Conservation (phyloP, 1,140 invertebrate species). For the Muscidifurax raptorellus region DNA sequence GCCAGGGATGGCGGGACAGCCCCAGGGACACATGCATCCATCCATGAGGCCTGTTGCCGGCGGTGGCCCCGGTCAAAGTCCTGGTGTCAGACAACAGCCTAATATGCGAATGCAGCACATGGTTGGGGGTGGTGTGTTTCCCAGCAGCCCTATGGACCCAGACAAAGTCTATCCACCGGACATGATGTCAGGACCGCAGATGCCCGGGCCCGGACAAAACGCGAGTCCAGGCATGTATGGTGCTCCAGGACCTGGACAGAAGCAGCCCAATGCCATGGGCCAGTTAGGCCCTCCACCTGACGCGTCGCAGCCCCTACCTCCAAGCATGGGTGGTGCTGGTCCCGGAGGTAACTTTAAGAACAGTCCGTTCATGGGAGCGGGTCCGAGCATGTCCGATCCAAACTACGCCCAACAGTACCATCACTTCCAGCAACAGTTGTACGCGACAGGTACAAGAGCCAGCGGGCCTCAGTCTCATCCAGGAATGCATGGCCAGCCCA, state of each 20-base stretch:
- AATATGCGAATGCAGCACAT: constrained; percentile 78
- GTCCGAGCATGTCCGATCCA: constrained; percentile 89
- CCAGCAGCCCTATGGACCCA: constrained; percentile 74
- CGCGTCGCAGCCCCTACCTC: constrained; percentile 84
- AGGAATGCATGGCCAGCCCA: constrained; percentile 70
- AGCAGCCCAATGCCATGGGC: constrained; percentile 76
- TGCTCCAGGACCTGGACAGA: constrained; percentile 53
- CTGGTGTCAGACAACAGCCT: constrained; percentile 61
- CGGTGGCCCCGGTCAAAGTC: constrained; percentile 37
- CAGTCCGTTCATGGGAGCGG: constrained; percentile 87
- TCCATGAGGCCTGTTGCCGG: constrained; percentile 71
- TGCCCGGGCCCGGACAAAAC: constrained; percentile 58
- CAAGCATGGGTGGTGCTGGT: constrained; percentile 82
- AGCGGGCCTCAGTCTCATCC: constrained; percentile 69
- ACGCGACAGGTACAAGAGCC: constrained; percentile 90
- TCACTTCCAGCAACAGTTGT: constrained; percentile 95
- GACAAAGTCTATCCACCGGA: constrained; percentile 73
- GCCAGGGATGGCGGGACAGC: constrained; percentile 68
- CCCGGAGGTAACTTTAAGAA: constrained; percentile 84
- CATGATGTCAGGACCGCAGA: constrained; percentile 67
- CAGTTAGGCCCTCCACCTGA: constrained; percentile 75
- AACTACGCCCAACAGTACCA: constrained; percentile 96
- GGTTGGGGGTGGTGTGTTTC: constrained; percentile 75
- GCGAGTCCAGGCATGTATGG: constrained; percentile 70
- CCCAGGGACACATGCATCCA: constrained; percentile 63